Percentiles rank a stretch among this genome's conserved stretches.
Evolutionary conservation across 2,113 vertebrate genomes (phyloP).

Genomic region (Coregonus clupeaformis): DNA sequence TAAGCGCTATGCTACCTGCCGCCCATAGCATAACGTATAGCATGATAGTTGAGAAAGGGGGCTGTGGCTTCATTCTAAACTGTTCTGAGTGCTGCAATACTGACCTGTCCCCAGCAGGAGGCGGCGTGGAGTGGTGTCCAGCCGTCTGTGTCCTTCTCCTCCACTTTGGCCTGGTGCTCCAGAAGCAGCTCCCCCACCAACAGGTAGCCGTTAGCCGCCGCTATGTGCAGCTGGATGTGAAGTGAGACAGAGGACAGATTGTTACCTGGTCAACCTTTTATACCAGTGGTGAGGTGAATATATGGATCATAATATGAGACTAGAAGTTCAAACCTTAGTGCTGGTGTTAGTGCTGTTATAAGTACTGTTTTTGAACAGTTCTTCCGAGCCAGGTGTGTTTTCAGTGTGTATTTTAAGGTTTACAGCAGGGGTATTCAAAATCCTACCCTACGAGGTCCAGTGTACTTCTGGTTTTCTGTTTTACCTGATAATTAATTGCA

Average conservation of each 20-base stretch:
- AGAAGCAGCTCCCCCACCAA: slow-evolving; percentile 80
- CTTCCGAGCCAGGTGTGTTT: no score
- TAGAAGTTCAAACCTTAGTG: no score
- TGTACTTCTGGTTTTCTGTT: no score
- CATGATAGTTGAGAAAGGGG: neutral
- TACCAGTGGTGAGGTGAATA: neutral
- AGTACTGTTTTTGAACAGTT: no score
- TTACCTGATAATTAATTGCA: no score
- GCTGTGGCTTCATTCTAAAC: neutral
- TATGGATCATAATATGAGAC: no score
- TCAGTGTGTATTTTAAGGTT: no score
- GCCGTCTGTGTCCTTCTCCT: slow-evolving; percentile 78
- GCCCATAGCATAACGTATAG: slow-evolving; percentile 5
- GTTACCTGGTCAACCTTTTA: no score
- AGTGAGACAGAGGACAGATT: neutral
- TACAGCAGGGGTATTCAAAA: no score
- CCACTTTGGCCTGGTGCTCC: slow-evolving; percentile 73
- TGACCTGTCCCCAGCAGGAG: slow-evolving; percentile 91
- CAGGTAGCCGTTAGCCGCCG: slow-evolving; percentile 82
- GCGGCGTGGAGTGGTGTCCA: slow-evolving; percentile 90
- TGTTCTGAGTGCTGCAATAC: slow-evolving; percentile 35
- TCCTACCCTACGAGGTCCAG: no score
- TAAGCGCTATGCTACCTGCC: no score
- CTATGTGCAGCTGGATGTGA: slow-evolving; percentile 81
- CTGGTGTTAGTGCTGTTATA: no score